Percentiles rank a stretch among this genome's conserved stretches.
These are phyloP conservation scores for Poecilobothrus nobilitatus DNA, from an alignment of 2,888 invertebrate genomes.

Conservation along the genomic window DNA sequence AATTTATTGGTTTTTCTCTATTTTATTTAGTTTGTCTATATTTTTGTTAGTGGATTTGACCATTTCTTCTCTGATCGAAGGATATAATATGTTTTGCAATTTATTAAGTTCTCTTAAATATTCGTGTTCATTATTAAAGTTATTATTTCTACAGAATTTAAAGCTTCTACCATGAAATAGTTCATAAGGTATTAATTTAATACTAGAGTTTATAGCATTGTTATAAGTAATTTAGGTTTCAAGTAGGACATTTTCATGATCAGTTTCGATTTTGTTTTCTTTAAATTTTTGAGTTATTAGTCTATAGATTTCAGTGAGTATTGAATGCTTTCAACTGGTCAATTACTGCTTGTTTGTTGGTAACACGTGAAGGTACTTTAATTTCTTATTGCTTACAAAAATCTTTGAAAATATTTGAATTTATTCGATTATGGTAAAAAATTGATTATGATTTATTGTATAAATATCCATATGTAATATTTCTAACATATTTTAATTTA, in stretches of 20 bases:
- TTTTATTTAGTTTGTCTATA: conserved; percentile 11
- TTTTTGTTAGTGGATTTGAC: background rate
- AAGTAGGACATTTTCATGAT: conserved; percentile 12
- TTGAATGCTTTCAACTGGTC: too few relatives aligned
- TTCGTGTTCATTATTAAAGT: conserved; percentile 7
- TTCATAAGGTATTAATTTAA: too few relatives aligned
- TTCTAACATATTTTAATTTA: too few relatives aligned
- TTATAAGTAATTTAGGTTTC: conserved; percentile 9
- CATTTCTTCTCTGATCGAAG: background rate
- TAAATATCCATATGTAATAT: too few relatives aligned
- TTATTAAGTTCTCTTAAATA: conserved; percentile 9
- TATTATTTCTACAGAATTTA: background rate
- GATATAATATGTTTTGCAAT: conserved; percentile 9
- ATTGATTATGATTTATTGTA: too few relatives aligned
- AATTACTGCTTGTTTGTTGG: too few relatives aligned
- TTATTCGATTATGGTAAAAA: too few relatives aligned
- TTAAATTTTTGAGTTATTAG: too few relatives aligned
- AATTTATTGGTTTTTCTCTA: background rate
- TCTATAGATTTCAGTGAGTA: too few relatives aligned
- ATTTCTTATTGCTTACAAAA: conserved; percentile 8
- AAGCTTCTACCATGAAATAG: conserved; percentile 9
- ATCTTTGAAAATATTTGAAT: conserved; percentile 12
- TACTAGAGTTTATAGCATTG: too few relatives aligned
- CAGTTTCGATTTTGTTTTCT: too few relatives aligned
- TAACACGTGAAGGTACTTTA: background rate